phyloP scores from a whole-genome alignment of 2,113 vertebrate species.

The Aptenodytes forsteri region DNA sequence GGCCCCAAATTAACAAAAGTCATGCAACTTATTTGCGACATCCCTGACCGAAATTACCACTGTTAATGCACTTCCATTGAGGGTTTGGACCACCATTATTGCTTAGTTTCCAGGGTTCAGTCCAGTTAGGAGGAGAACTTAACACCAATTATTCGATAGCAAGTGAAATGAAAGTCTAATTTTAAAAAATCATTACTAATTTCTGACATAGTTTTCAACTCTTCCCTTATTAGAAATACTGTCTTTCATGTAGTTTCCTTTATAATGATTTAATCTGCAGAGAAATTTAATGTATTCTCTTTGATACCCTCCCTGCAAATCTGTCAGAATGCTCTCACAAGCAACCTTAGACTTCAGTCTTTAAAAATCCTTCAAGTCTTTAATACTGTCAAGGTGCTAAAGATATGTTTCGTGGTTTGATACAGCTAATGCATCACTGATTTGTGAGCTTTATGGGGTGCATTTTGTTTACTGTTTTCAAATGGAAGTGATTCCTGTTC shows the following conservation, averaged over 20 bases:
- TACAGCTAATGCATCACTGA: not conserved
- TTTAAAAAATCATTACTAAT: slow-evolving; percentile 36
- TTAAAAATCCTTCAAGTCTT: slow-evolving; percentile 20
- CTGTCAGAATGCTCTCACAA: slow-evolving; percentile 8
- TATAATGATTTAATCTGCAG: slow-evolving; percentile 33
- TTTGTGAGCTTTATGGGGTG: not conserved
- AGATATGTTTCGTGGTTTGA: not conserved
- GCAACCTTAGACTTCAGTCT: not conserved
- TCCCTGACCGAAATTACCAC: not conserved
- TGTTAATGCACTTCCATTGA: not conserved
- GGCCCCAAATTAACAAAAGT: not conserved
- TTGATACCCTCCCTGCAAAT: slow-evolving; percentile 19
- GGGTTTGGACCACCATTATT: not conserved
- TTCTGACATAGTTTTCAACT: slow-evolving; percentile 34
- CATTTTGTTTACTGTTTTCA: not conserved
- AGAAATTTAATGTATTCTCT: slow-evolving; percentile 39
- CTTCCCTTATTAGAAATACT: not conserved
- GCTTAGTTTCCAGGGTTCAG: not conserved
- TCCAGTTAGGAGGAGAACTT: not conserved
- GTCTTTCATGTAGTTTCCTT: slow-evolving; percentile 45
- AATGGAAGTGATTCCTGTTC: not conserved
- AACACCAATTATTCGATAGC: slow-evolving; percentile 14
- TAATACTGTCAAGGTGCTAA: not conserved
- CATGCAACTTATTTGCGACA: not conserved
- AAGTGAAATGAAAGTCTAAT: slow-evolving; percentile 20